phyloP scores from a whole-genome alignment of 1,140 invertebrate species.

The Neotoxoptera formosana region DNA sequence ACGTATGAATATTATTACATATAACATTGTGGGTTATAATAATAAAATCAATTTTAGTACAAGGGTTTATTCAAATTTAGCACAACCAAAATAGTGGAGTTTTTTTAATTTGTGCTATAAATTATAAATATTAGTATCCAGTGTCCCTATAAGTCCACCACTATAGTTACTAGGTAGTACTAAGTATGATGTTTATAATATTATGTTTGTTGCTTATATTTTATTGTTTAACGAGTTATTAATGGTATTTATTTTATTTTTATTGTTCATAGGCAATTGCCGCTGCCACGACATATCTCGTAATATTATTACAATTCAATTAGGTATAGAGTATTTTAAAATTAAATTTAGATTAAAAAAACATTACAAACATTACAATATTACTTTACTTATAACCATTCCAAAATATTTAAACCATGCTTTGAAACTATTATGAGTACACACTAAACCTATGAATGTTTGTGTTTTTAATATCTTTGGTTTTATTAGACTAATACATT shows the following conservation, averaged over 20 bases:
- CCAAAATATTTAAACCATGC: background rate
- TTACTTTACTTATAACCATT: background rate
- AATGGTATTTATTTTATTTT: background rate
- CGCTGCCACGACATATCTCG: background rate
- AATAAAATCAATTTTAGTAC: background rate
- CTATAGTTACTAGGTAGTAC: too few relatives aligned
- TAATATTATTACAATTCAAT: constrained; percentile 45
- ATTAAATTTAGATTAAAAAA: background rate
- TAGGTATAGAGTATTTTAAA: background rate
- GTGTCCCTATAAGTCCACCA: background rate
- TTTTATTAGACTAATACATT: background rate
- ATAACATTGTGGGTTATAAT: background rate
- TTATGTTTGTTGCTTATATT: background rate
- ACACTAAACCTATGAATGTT: background rate
- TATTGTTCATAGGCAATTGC: constrained; percentile 19
- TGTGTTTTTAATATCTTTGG: background rate
- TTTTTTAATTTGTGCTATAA: too few relatives aligned
- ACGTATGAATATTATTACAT: too few relatives aligned
- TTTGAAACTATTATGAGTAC: background rate
- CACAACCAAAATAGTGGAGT: background rate
- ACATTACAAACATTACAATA: background rate
- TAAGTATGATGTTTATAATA: background rate
- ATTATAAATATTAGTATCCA: background rate
- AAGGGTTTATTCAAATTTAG: background rate
- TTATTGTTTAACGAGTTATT: background rate